Conservation (phyloP, 2,888 invertebrate genomes). For the Leptinotarsa tumamoca region DNA sequence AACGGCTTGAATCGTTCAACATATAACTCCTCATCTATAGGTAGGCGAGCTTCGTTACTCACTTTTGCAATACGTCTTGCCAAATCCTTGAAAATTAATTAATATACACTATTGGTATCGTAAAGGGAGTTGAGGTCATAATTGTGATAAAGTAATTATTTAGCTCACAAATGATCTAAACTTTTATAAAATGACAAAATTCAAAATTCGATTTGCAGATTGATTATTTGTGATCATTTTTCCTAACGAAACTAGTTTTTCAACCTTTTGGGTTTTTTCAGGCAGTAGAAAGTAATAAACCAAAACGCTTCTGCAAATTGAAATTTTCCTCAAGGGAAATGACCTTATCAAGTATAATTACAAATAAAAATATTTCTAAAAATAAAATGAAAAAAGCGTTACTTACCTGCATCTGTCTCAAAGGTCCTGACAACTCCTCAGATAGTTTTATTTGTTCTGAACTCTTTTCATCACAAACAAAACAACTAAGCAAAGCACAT, state of each 20-base stretch:
- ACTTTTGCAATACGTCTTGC: conserved; percentile 93
- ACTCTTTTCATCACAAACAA: conserved; percentile 93
- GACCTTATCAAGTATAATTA: too few relatives aligned
- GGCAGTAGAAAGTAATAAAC: too few relatives aligned
- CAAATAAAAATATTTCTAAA: too few relatives aligned
- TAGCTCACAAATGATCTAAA: too few relatives aligned
- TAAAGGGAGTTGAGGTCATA: too few relatives aligned
- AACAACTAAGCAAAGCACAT: conserved; percentile 88
- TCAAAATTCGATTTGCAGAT: too few relatives aligned
- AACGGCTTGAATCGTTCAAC: conserved; percentile 93
- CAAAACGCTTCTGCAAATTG: background rate
- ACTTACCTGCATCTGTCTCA: conserved; percentile 87
- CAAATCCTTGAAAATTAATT: conserved; percentile 75
- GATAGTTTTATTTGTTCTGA: conserved; percentile 81
- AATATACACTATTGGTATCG: background rate
- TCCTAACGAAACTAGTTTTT: too few relatives aligned
- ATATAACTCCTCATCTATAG: conserved; percentile 90
- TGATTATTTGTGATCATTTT: too few relatives aligned
- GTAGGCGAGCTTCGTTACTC: conserved; percentile 85
- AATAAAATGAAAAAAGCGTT: background rate
- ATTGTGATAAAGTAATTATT: too few relatives aligned
- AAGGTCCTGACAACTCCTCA: conserved; percentile 89
- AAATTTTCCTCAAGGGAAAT: background rate
- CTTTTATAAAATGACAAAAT: too few relatives aligned
- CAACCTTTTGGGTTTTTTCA: too few relatives aligned